Conservation (phyloP, 2,113 vertebrate species). For the Actenoides hombroni region DNA sequence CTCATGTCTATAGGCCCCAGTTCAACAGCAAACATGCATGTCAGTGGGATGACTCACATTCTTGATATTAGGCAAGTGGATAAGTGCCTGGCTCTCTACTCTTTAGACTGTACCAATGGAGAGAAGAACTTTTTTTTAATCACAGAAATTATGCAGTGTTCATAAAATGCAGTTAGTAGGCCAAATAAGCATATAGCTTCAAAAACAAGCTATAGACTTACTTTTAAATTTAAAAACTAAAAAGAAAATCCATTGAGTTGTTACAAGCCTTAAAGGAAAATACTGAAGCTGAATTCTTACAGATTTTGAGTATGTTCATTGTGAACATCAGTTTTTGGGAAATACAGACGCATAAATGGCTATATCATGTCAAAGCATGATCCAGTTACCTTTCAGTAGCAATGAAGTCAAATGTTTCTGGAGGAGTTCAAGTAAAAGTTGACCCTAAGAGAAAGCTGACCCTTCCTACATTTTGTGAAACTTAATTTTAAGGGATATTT, state of each 20-base stretch:
- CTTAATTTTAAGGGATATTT: neutral
- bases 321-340: neutral
- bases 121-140: neutral
- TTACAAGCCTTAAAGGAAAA: neutral
- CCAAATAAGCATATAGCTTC: neutral
- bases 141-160: neutral
- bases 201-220: neutral
- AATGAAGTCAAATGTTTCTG: neutral
- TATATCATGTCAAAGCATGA: neutral
- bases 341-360: neutral
- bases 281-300: neutral
- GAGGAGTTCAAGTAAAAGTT: neutral
- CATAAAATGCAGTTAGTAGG: neutral
- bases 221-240: neutral
- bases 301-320: neutral
- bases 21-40: neutral
- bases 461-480: neutral
- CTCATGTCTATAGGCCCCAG: constrained; percentile 5
- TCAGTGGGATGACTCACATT: neutral
- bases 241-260: neutral
- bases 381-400: neutral
- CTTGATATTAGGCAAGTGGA: neutral
- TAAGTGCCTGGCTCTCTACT: neutral
- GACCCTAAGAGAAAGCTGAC: neutral
- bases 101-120: neutral